Percentiles rank a stretch among this genome's conserved stretches.
phyloP scores from a whole-genome alignment of 2,797 vertebrate species.

The Threskiornis aethiopicus region DNA sequence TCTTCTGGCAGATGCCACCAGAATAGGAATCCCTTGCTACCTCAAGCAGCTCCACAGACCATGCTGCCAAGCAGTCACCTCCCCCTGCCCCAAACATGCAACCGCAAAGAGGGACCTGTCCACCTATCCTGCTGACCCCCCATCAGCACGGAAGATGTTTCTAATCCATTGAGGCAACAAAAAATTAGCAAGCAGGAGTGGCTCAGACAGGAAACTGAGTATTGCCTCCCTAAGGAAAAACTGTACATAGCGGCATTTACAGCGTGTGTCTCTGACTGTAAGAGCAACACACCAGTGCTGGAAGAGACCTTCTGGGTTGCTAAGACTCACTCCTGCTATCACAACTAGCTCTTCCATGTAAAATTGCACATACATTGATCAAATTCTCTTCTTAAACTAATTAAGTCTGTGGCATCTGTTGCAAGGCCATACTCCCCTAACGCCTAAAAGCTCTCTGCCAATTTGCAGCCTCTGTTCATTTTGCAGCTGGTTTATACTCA shows the following conservation, averaged over 20 bases:
- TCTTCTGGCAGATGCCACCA: background rate
- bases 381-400: background rate
- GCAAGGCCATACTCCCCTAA: background rate
- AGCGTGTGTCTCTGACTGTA: background rate
- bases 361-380: background rate
- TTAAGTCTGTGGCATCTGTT: background rate
- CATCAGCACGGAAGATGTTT: background rate
- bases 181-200: background rate
- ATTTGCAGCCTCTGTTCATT: background rate
- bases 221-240: background rate
- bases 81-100: background rate
- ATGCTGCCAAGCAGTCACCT: background rate
- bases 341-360: background rate
- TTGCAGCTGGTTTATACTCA: background rate
- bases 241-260: too few species aligned
- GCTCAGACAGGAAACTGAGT: background rate
- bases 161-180: background rate
- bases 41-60: background rate
- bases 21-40: background rate
- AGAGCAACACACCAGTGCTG: background rate
- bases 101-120: background rate
- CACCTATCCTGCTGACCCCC: background rate
- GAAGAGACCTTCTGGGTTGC: background rate
- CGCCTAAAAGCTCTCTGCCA: background rate
- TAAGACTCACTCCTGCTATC: background rate